Evolutionary conservation across 2,888 invertebrate species (phyloP), one percentile per base, ranked within the genome.

Genomic region (Rambutsinella grinnellia): DNA sequence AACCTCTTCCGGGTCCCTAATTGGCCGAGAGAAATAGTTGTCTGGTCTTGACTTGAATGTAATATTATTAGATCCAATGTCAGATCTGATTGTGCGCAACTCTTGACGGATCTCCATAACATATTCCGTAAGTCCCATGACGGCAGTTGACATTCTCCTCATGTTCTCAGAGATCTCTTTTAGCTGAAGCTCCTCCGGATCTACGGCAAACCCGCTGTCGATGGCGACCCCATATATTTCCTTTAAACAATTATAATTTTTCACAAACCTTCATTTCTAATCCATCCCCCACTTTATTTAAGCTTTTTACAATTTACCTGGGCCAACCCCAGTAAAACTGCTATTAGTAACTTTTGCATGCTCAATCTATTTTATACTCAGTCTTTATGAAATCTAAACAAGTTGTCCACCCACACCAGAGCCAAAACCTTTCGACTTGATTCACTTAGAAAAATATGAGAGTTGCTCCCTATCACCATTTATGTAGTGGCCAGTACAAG

Each of bases 121-220:
- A 28, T 80, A 70, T 61, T 83, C 83, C 3, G 83, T 79, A 21
- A 81, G 76, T 1, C 81, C 81, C 82, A 83, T 81, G 0, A 82
- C 65, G 0, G 82, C 80, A 15, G 76, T 77, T 19, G 80, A 76
- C 17, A 81, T 75, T 3, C 66, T 65, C 27, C 71, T 53, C 23
- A 82, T 72, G 36, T 65, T 76, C n/a, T 79, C 71, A 0, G 77
- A 49, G 36, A 83, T 79, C 44, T 83, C 81, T 51, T 63, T 69
- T 15, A 79, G 27, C 23, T 75, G 76, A 6, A 81, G 13, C 3
- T 81, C 80, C 0, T 68, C 60, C 0, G 66, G 65, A n/a, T 83
- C 80, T 10, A 79, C 49, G 10, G 63, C 23, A 72, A 80, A 81
- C 19, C 56, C 68, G 0, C 76, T 5, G 67, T 79, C 79, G 56